A percentile compares a stretch with the other conserved stretches of the same genome.
Evolutionary conservation across 2,113 vertebrate species (phyloP).

Genomic region (Motacilla alba): DNA sequence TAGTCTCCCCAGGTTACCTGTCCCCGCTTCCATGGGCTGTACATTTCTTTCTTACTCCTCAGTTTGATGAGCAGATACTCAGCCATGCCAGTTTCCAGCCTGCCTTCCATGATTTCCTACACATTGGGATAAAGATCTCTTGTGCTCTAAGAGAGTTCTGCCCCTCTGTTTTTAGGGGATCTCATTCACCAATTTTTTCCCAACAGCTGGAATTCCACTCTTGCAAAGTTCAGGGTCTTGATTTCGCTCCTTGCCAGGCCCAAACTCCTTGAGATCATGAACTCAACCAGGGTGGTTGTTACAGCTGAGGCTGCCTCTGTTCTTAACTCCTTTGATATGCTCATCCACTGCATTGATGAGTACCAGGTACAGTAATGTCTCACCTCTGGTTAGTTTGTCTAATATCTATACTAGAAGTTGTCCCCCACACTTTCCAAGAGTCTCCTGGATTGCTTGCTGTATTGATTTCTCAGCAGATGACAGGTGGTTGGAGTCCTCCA

Average conservation of each 20-base stretch:
- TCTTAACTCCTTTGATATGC: not conserved
- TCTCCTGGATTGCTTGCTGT: not conserved
- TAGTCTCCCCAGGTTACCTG: not conserved
- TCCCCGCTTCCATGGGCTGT: not conserved
- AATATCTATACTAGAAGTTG: not conserved
- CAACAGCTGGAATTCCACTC: not conserved
- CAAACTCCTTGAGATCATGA: not conserved
- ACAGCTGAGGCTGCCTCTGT: rapidly evolving
- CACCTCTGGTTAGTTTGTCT: not conserved
- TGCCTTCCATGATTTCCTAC: not conserved
- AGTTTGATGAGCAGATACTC: not conserved
- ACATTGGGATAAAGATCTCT: not conserved
- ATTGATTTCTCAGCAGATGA: not conserved
- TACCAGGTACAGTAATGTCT: not conserved
- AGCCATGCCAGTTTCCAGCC: not conserved
- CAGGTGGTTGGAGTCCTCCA: not conserved
- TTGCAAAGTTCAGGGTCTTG: not conserved
- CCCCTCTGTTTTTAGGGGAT: not conserved
- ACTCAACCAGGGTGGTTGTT: not conserved
- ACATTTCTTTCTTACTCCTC: not conserved
- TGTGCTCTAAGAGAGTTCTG: not conserved
- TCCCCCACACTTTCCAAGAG: not conserved
- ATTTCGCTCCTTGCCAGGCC: not conserved
- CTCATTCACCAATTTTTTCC: not conserved
- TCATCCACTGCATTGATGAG: too few species aligned